Evolutionary conservation across 2,797 vertebrate genomes (phyloP), one percentile per base, ranked within the genome.

Genomic region (Gallinago nigripennis): DNA sequence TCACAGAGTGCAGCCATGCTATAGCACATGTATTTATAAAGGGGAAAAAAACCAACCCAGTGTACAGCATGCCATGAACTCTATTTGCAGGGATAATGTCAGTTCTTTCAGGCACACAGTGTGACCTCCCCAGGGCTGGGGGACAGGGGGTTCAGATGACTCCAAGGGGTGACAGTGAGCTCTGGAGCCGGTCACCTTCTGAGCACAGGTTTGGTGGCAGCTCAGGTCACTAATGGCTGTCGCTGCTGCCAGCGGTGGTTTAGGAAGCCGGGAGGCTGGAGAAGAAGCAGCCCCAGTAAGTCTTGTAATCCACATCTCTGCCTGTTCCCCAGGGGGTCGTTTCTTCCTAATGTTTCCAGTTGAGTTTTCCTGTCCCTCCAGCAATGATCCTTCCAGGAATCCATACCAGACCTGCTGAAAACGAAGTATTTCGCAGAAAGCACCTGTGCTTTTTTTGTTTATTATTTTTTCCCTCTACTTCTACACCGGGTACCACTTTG

Each of bases 11-110:
- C 94, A 93, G 86, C 85, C 83, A 54, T 78, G 86, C 94, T 86
- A 31, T 35, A 84, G 93, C 91, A 92, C 95, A 27, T 73, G 54
- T 95, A 97, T 96, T 97, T 97, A 96, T 95, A 97, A 96, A 96
- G 46, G 53, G 21, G 9, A 3, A 41, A 79, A 58, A 2, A 12
- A 3, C 11, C 1, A 31, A 66, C 46, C 50, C 28, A 19, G 83
- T 4, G 75, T 95, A 94, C 70, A 72, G 50, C 86, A 73, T 11
- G 17, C 65, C 81, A 58, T 21, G 65, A 95, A 82, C 94, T 95
- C 33, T 84, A 82, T 96, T 95, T 96, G 88, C 84, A 84, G 60
- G 23, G 87, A 61, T 63, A 71, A 68, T 41, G 41, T 60, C 79
- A 82, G 90, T 43, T 95, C 70, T 10, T 82, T 90, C 79, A 86